Conservation (phyloP, 2,797 vertebrate genomes). For the Pyrrhura leucotis region DNA sequence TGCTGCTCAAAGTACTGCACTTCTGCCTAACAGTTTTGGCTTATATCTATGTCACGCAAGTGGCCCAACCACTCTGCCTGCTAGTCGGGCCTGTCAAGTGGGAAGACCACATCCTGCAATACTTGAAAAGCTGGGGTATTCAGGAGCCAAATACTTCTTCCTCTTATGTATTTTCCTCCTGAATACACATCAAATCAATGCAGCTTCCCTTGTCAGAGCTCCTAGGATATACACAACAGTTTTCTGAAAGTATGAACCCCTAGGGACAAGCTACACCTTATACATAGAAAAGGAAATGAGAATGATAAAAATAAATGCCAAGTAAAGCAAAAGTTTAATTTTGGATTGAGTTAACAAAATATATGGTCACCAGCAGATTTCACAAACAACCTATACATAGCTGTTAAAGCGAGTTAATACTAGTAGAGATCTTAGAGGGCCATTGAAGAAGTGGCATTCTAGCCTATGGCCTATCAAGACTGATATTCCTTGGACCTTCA, state of each 20-base stretch:
- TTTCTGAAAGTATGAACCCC: background rate
- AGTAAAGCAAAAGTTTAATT: background rate
- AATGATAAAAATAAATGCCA: slow-evolving; percentile 7
- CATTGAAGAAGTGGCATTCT: background rate
- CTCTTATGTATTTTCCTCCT: fast-evolving
- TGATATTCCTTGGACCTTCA: background rate
- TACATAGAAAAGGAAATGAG: background rate
- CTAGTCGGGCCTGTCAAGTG: background rate
- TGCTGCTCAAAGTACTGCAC: background rate
- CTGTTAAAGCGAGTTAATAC: background rate
- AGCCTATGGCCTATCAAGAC: background rate
- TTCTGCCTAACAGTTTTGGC: background rate
- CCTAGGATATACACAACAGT: background rate
- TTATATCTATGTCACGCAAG: background rate
- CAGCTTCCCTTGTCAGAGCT: background rate
- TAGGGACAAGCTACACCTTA: background rate
- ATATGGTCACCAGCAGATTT: background rate
- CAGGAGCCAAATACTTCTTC: background rate
- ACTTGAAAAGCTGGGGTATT: background rate
- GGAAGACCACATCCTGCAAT: background rate
- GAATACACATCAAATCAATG: background rate
- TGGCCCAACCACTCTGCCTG: background rate
- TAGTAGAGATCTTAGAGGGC: background rate
- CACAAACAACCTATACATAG: background rate
- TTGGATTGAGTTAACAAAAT: background rate